Base-by-base conservation (phyloP, 2,888 invertebrate species). In the Sphaerophoria taeniata region DNA sequence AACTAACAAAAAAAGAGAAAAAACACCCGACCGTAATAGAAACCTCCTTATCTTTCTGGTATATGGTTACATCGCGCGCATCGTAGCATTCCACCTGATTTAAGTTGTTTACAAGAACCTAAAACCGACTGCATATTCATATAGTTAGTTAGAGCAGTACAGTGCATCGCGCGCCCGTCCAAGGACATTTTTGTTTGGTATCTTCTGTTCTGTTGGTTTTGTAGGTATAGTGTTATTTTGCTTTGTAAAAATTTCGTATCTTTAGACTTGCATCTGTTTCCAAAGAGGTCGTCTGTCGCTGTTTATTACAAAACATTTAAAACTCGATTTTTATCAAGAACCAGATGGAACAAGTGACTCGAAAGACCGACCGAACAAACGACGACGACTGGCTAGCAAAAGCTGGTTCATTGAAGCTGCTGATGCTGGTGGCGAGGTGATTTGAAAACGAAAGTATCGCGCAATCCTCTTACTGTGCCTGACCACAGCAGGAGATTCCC, bases 401-500 rank as follows among this genome's bases (percentile, higher is more conserved):
- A 67, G 67, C 39, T 51, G 33, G 65, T 39, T 36, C 51, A 51
- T 24, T 39, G 65, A 65, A 65, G 36, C 49, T 65, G n/a, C 5
- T 4, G 31, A 12, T 33, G 55, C 24, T 58, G 58, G 36, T 49
- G 56, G 33, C n/a, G 65, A 55, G 61, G 67, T 67, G 79, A 83
- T 80, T 84, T 80, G 84, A 84, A 84, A 84, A 61, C 61, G 79
- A 84, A 80, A 80, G 84, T 84, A 84, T 24, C 24, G 80, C 61
- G 76, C 60, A 80, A 75, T 84, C 84, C 71, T 69, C 83, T 79
- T 71, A 74, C 51, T 12, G 24, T 12, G 9, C 39, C 9, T 7
- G 6, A 39, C 58, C 83, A 49, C 83, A 79, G 79, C 83, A 67
- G 83, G 83, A 73, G 73, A 77, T 58, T 53, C 39, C 49, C 69